These are phyloP conservation scores for Octonoba sinensis DNA, from an alignment of 2,888 invertebrate species.

Conservation along the genomic window DNA sequence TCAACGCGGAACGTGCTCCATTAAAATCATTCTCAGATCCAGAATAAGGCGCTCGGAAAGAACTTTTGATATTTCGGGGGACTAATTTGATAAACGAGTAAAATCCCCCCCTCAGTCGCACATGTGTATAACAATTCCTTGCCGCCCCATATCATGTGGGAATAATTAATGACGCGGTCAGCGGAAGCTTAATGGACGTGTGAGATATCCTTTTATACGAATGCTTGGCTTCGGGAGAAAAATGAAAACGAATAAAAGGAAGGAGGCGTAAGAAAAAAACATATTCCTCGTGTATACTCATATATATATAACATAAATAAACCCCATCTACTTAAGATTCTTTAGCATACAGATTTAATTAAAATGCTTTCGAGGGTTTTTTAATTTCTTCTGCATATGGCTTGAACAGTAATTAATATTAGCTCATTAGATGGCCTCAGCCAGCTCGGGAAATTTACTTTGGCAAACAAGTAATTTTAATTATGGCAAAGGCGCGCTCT, in stretches of 20 bases:
- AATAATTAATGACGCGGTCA: constrained; percentile 64
- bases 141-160: constrained; percentile 54
- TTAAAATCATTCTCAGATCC: constrained; percentile 57
- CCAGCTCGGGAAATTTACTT: constrained; percentile 64
- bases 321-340: constrained; percentile 64
- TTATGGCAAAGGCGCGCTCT: constrained; percentile 50
- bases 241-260: constrained; percentile 21
- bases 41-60: constrained; percentile 37
- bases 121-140: constrained; percentile 24
- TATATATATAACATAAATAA: constrained; percentile 64
- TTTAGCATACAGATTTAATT: constrained; percentile 63
- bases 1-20: constrained; percentile 61
- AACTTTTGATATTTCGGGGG: constrained; percentile 63
- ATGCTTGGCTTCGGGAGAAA: constrained; percentile 50
- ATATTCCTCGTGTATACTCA: constrained; percentile 18
- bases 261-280: constrained; percentile 27
- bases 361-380: constrained; percentile 62
- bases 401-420: constrained; percentile 64
- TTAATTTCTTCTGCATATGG: constrained; percentile 64
- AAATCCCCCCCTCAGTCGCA: constrained; percentile 20
- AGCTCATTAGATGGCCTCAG: constrained; percentile 63
- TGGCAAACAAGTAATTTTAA: constrained; percentile 65
- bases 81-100: constrained; percentile 64
- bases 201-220: constrained; percentile 63
- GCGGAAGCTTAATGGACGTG: constrained; percentile 58